Evolutionary conservation across 2,113 vertebrate species (phyloP).

Genomic region (Ifrita kowaldi): DNA sequence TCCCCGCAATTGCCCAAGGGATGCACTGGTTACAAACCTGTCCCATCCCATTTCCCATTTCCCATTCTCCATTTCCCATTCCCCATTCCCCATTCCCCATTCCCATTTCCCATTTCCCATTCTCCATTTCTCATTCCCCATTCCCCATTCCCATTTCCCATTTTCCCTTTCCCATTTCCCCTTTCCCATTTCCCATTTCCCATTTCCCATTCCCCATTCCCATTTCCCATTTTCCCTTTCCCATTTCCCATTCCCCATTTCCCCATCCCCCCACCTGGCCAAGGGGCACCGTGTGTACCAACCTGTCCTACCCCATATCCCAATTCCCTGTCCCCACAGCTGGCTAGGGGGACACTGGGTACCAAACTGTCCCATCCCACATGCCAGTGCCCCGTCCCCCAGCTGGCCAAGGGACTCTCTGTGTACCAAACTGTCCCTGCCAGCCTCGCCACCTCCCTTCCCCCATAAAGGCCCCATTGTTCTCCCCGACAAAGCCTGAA

Average conservation of each 20-base stretch:
- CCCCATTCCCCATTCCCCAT: too few relatives aligned
- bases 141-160: too few relatives aligned
- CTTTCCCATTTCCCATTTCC: too few relatives aligned
- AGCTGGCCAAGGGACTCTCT: not conserved
- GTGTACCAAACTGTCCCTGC: not conserved
- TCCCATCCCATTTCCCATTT: not conserved
- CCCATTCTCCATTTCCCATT: too few relatives aligned
- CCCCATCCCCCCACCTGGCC: not conserved
- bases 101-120: not conserved
- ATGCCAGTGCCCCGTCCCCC: not conserved
- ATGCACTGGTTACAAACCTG: not conserved
- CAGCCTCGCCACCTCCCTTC: not conserved
- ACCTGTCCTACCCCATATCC: not conserved
- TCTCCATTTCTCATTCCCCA: not conserved
- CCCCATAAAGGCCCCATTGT: constrained; percentile 52
- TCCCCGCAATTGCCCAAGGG: rapidly evolving
- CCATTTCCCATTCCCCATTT: not conserved
- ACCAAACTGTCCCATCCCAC: not conserved
- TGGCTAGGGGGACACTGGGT: not conserved
- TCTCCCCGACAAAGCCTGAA: constrained; percentile 3
- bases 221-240: not conserved
- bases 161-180: too few relatives aligned
- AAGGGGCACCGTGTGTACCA: not conserved
- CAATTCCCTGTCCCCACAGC: not conserved
- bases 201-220: not conserved